phyloP scores from a whole-genome alignment of 2,888 invertebrate species.

The Netelia melanura region DNA sequence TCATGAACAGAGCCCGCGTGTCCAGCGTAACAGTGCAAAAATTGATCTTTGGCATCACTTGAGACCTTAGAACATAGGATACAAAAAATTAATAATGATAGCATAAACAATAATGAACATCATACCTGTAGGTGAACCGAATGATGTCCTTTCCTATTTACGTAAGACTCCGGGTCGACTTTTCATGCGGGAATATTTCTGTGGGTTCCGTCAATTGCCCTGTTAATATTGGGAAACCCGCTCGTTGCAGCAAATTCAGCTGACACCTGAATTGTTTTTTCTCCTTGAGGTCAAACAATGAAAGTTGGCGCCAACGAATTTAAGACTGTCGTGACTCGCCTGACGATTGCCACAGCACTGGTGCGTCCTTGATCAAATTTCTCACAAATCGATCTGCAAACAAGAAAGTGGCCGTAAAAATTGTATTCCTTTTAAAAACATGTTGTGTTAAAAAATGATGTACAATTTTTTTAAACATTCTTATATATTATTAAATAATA shows the following conservation, averaged over 20 bases:
- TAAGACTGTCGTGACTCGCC: conserved; percentile 51
- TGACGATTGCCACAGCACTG: conserved; percentile 55
- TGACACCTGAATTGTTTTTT: background rate
- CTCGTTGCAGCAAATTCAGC: conserved; percentile 48
- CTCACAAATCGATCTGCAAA: conserved; percentile 62
- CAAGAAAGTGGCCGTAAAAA: conserved; percentile 54
- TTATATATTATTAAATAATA: no score
- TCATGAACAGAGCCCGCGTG: conserved; percentile 66
- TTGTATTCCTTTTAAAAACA: background rate
- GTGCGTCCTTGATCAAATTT: conserved; percentile 63
- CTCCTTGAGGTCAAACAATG: conserved; percentile 61
- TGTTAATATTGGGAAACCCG: conserved; percentile 66
- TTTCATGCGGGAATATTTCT: conserved; percentile 63
- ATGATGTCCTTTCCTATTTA: conserved; percentile 68
- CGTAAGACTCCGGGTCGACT: conserved; percentile 62
- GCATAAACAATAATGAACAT: background rate
- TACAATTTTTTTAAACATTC: background rate
- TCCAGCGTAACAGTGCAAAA: conserved; percentile 62
- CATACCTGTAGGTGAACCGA: conserved; percentile 68
- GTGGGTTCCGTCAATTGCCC: conserved; percentile 69
- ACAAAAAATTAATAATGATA: conserved; percentile 2
- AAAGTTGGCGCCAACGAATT: conserved; percentile 38
- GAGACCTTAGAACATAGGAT: conserved; percentile 53
- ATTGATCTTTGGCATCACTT: conserved; percentile 50
- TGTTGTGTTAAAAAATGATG: background rate